phyloP scores from a whole-genome alignment of 2,888 invertebrate genomes.

The Eristalinus aeneus region DNA sequence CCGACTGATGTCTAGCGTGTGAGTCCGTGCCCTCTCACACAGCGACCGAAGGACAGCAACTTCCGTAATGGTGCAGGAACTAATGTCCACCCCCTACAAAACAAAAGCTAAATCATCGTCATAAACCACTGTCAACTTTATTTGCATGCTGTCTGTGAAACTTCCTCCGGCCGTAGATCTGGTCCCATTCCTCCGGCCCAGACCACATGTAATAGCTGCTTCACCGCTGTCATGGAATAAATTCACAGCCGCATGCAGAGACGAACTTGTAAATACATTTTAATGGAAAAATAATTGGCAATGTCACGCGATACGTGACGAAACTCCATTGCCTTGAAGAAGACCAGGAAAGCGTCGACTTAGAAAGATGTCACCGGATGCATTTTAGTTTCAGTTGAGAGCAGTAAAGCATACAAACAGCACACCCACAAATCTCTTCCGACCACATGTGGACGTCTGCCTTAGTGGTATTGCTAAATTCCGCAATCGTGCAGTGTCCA shows the following conservation, averaged over 20 bases:
- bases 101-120: slow-evolving; percentile 62
- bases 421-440: not conserved
- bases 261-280: slow-evolving; percentile 59
- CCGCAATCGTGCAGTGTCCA: not conserved
- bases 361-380: not conserved
- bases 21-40: slow-evolving; percentile 8
- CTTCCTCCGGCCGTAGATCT: slow-evolving; percentile 46
- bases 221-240: not conserved
- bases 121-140: slow-evolving; percentile 70
- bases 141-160: slow-evolving; percentile 61
- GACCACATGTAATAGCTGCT: slow-evolving; percentile 15
- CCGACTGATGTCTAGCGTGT: slow-evolving; percentile 32
- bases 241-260: not conserved
- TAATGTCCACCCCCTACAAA: slow-evolving; percentile 45
- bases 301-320: slow-evolving; percentile 58
- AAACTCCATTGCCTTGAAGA: not conserved
- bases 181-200: not conserved
- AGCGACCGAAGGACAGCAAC: slow-evolving; percentile 35
- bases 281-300: slow-evolving; percentile 67
- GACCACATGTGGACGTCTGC: not conserved
- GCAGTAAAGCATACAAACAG: no score
- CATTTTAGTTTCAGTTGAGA: not conserved
- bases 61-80: slow-evolving; percentile 38
- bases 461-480: not conserved
- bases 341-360: not conserved